Evolutionary conservation across 2,797 vertebrate species (phyloP).

Genomic region (Sebastes hubbsi): DNA sequence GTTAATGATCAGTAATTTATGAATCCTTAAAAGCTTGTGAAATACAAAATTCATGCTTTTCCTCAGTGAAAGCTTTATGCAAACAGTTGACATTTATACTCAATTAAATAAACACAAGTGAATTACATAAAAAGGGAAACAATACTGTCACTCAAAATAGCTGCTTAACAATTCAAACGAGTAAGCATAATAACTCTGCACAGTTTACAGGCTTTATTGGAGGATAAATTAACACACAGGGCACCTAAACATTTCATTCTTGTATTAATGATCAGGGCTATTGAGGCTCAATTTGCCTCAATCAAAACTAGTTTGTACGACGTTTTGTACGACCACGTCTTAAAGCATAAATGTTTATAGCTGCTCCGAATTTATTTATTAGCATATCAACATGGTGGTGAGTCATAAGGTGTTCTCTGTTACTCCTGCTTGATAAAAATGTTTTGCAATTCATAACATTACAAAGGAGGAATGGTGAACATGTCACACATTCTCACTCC

Average conservation of each 20-base stretch:
- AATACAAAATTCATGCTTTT: not conserved
- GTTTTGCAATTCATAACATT: not conserved
- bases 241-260: not conserved
- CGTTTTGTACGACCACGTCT: not conserved
- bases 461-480: not conserved
- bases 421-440: not conserved
- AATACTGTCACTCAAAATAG: not conserved
- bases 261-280: not conserved
- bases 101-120: not conserved
- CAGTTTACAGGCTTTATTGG: not conserved
- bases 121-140: not conserved
- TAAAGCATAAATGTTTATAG: not conserved
- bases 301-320: not conserved
- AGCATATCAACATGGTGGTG: not conserved
- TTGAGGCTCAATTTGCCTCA: not conserved
- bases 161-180: conserved; percentile 7
- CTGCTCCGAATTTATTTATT: not conserved
- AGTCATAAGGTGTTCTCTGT: not conserved
- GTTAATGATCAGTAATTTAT: not conserved
- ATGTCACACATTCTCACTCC: not conserved
- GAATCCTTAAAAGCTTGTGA: not conserved
- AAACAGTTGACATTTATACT: not conserved
- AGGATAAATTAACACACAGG: not conserved
- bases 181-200: not conserved
- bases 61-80: not conserved